Percentiles rank a stretch among this genome's conserved stretches.
These are phyloP conservation scores for Rugalucina vietnamica DNA, from an alignment of 2,888 invertebrate genomes.

Conservation along the genomic window DNA sequence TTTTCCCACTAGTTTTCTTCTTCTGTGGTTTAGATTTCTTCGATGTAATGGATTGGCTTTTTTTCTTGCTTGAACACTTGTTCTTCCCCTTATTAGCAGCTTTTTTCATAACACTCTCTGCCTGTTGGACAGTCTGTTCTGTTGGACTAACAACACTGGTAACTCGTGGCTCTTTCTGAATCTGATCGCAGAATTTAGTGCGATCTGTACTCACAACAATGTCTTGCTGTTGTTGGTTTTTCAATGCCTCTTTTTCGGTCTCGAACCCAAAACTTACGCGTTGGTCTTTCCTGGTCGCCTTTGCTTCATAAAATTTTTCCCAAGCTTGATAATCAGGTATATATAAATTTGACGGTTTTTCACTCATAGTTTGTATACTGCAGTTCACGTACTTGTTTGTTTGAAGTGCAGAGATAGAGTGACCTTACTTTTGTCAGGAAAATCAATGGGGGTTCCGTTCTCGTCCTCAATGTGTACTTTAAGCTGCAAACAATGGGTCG, in stretches of 20 bases:
- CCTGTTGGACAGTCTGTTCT: slow-evolving; percentile 4
- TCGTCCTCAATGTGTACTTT: background rate
- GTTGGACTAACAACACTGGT: background rate
- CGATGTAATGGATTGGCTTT: background rate
- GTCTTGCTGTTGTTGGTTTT: background rate
- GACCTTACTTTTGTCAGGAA: background rate
- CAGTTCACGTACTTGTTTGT: background rate
- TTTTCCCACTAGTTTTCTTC: background rate
- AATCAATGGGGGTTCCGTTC: background rate
- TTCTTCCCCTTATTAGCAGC: background rate
- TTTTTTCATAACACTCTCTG: slow-evolving; percentile 7
- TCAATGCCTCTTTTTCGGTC: background rate
- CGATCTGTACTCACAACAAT: background rate
- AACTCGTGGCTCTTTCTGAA: background rate
- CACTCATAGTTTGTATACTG: background rate
- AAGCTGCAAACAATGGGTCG: background rate
- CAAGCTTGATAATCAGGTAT: slow-evolving; percentile 1
- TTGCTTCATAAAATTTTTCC: background rate
- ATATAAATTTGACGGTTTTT: background rate
- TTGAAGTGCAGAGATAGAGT: slow-evolving; percentile 2
- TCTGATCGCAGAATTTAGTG: background rate
- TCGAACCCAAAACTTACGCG: background rate
- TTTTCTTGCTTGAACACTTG: background rate
- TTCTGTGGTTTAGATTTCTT: background rate
- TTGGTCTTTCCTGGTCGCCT: too few relatives aligned